Percentiles rank a stretch among this genome's conserved stretches.
Evolutionary conservation across 2,113 vertebrate genomes (phyloP).

Genomic region (Carassius auratus): DNA sequence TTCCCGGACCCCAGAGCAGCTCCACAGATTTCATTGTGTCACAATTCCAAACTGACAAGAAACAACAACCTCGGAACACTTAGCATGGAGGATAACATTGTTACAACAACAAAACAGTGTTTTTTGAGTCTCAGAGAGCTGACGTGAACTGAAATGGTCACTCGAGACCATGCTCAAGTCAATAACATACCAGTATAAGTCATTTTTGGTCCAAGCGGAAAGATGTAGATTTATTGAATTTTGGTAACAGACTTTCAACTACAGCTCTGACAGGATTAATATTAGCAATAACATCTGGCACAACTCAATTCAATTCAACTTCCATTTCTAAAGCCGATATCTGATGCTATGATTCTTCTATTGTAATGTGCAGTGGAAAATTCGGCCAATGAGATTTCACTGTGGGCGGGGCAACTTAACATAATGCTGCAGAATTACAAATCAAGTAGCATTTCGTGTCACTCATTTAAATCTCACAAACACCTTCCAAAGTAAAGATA

Average conservation of each 20-base stretch:
- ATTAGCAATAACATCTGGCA: not conserved
- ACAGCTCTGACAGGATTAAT: too few species aligned
- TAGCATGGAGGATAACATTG: not conserved
- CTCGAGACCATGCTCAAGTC: not conserved
- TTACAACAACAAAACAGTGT: not conserved
- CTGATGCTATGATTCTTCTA: too few species aligned
- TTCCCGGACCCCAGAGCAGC: not conserved
- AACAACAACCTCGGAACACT: not conserved
- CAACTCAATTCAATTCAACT: too few species aligned
- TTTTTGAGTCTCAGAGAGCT: not conserved
- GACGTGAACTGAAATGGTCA: not conserved
- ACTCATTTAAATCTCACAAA: not conserved
- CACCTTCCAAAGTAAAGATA: not conserved
- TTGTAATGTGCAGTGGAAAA: too few species aligned
- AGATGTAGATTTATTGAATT: not conserved
- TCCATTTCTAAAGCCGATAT: too few species aligned
- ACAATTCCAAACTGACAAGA: not conserved
- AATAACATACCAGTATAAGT: not conserved
- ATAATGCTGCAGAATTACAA: not conserved
- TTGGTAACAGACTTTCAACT: too few species aligned
- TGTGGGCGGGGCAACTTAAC: not conserved
- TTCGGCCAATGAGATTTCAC: too few species aligned
- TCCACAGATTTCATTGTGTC: not conserved
- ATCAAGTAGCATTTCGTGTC: not conserved
- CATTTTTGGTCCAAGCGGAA: not conserved